Base-by-base conservation (phyloP, 2,113 vertebrate genomes). In the Trochalopteron elliotii region DNA sequence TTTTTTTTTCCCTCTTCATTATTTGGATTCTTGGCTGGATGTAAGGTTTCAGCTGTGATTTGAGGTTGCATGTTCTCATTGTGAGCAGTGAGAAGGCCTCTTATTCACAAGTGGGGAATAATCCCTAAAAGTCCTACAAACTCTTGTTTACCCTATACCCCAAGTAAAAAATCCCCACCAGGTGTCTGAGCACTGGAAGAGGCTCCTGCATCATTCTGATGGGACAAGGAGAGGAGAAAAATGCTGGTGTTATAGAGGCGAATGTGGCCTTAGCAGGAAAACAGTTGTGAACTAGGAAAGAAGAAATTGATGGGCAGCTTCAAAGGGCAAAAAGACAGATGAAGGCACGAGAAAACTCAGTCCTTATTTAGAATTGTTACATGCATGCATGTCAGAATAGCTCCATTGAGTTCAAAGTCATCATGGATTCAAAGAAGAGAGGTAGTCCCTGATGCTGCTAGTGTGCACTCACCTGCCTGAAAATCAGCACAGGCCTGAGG, bases 1-100 rank as follows among this genome's bases (percentile, higher is more conserved):
- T n/a, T 12, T 42, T 64, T 35, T 42, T 59, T 35, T 4, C 33
- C 7, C 33, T 69, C 33, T 40, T 27, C 71, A 31, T 80, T 90
- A 31, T 78, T 89, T 94, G 68, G 55, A 80, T 94, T 95, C 47
- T 70, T 88, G 71, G 83, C 68, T 92, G 83, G 64, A 67, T 76
- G 33, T 28, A 39, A 86, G 39, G 39, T 75, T 92, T 90, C 28
- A 64, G 82, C 72, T 68, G 33, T 0, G 0, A 67, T 17, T 40
- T 1, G 8, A 31, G 42, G 42, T 20, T 71, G 9, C 20, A 10
- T 24, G 57, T 31, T 78, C 16, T 59, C 79, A 25, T 5, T n/a
- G 18, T 31, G 67, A 59, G 52, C 42, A 31, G 31, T 9, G 57
- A 52, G 78, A 72, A 39, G 10, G 16, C 11, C 18, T 88, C 39